Percentiles rank a stretch among this genome's conserved stretches.
These are phyloP conservation scores for Vipera ursinii DNA, from an alignment of 2,797 vertebrate genomes.

Conservation along the genomic window DNA sequence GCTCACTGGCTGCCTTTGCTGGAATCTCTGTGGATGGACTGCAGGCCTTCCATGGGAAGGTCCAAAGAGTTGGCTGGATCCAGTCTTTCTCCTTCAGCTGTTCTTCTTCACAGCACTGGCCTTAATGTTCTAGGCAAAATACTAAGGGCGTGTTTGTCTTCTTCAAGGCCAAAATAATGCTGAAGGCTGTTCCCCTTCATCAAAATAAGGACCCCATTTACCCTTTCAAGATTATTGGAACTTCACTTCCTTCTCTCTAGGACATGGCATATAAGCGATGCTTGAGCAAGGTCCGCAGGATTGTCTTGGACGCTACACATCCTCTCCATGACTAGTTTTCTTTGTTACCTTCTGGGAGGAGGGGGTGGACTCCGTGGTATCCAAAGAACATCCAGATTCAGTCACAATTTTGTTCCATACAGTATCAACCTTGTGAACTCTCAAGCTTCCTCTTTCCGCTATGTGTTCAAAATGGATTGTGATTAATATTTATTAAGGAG, in stretches of 20 bases:
- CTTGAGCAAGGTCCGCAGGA: not conserved
- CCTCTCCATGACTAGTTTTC: no score
- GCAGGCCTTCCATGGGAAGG: constrained; percentile 29
- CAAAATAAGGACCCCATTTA: constrained; percentile 71
- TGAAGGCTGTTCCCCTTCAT: constrained; percentile 42
- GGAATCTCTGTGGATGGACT: constrained; percentile 13
- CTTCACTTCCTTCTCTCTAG: not conserved
- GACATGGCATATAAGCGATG: not conserved
- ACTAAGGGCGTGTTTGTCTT: constrained; percentile 18
- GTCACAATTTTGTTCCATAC: no score
- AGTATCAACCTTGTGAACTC: no score
- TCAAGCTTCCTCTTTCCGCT: not conserved
- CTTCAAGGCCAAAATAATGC: constrained; percentile 33
- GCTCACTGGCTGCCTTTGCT: constrained; percentile 16
- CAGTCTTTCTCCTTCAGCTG: constrained; percentile 51
- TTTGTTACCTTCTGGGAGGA: no score
- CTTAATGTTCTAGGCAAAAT: constrained; percentile 49
- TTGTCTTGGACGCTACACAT: no score
- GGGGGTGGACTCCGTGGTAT: no score
- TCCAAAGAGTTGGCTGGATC: constrained; percentile 28
- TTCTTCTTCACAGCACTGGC: constrained; percentile 49
- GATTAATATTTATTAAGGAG: not conserved
- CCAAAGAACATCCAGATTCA: no score
- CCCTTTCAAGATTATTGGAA: constrained; percentile 60
- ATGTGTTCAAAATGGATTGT: not conserved